phyloP scores from a whole-genome alignment of 2,797 vertebrate species.

The Agapornis canus region DNA sequence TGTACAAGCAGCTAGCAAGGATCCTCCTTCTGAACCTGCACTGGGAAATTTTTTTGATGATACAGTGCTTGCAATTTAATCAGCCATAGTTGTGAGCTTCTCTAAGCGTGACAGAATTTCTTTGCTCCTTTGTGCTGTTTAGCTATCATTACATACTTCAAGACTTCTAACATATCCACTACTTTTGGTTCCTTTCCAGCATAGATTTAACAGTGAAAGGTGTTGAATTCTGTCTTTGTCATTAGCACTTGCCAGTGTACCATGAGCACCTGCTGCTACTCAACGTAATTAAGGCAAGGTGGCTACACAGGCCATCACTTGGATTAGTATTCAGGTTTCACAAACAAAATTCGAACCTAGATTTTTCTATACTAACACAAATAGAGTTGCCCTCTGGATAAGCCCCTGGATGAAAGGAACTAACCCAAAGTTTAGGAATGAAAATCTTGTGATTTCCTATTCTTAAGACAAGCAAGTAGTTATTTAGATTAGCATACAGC shows the following conservation, averaged over 20 bases:
- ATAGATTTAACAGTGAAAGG: background rate
- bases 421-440: background rate
- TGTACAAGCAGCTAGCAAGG: background rate
- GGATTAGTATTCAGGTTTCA: background rate
- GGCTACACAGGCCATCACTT: background rate
- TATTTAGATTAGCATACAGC: background rate
- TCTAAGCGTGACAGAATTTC: background rate
- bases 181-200: background rate
- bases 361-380: background rate
- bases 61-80: conserved; percentile 55
- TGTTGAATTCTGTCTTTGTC: background rate
- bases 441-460: background rate
- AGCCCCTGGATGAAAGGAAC: background rate
- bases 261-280: background rate
- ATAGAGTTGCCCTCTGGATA: background rate
- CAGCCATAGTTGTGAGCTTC: conserved; percentile 17
- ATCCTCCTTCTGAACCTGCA: background rate
- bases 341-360: background rate
- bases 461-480: background rate
- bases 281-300: background rate
- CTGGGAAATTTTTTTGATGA: background rate
- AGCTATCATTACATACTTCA: background rate
- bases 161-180: background rate
- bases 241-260: background rate
- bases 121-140: conserved; percentile 6